Conservation (phyloP, 2,888 invertebrate genomes). For the Acleris laterana region DNA sequence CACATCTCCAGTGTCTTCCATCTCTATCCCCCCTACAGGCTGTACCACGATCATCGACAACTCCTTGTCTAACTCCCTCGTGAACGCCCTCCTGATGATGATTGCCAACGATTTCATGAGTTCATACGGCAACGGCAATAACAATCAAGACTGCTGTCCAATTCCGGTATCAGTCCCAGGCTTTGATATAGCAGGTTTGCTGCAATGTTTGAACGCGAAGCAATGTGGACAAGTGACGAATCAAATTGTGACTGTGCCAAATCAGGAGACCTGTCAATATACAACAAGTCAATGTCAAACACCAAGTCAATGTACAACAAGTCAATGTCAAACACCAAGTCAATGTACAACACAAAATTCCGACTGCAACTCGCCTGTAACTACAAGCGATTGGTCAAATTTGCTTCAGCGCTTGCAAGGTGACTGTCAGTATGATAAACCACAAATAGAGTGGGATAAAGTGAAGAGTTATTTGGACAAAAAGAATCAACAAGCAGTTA, state of each 20-base stretch:
- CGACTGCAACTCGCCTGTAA: no score
- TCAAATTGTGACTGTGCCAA: background rate
- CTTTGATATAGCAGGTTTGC: background rate
- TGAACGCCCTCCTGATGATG: conserved; percentile 63
- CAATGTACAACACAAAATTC: background rate
- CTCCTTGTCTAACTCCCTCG: conserved; percentile 60
- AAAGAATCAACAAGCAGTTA: background rate
- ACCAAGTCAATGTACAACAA: background rate
- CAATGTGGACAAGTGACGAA: background rate
- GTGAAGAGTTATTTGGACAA: background rate
- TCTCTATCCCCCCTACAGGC: conserved; percentile 34
- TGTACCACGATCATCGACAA: conserved; percentile 58
- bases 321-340: background rate
- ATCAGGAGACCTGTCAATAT: background rate
- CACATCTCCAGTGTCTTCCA: conserved; percentile 27
- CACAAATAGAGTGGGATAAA: background rate
- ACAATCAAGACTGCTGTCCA: conserved; percentile 32
- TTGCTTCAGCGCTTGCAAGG: background rate
- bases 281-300: background rate
- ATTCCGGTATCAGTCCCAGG: conserved; percentile 32
- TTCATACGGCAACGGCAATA: conserved; percentile 28
- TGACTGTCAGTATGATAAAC: background rate
- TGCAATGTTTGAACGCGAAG: conserved; percentile 8
- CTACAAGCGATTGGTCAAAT: background rate
- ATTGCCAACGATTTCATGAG: conserved; percentile 64